phyloP scores from a whole-genome alignment of 1,140 invertebrate species.

The Venturia canescens region DNA sequence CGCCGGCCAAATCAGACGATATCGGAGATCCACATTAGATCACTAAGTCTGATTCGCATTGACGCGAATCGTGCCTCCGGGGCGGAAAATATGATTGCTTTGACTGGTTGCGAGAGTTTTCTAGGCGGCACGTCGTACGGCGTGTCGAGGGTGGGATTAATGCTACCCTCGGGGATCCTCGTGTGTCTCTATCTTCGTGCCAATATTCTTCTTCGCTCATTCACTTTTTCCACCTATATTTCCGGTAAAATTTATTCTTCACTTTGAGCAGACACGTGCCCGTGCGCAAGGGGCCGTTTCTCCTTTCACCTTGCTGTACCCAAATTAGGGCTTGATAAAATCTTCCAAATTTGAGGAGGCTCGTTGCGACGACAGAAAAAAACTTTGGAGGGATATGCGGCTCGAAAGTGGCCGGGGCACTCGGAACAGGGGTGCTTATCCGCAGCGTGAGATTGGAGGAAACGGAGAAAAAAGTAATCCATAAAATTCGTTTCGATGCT shows the following conservation, averaged over 20 bases:
- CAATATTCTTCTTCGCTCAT: conserved; percentile 48
- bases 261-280: conserved; percentile 1
- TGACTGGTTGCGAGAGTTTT: conserved; percentile 61
- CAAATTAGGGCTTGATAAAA: not conserved
- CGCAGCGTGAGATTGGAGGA: not conserved
- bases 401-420: no score
- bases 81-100: conserved; percentile 77
- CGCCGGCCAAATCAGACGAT: conserved; percentile 69
- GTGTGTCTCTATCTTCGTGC: conserved; percentile 58
- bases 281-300: not conserved
- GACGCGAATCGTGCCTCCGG: conserved; percentile 76
- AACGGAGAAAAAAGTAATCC: conserved; percentile 37
- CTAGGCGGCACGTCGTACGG: conserved; percentile 53
- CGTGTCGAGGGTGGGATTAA: conserved; percentile 70
- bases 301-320: not conserved
- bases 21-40: conserved; percentile 74
- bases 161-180: conserved; percentile 74
- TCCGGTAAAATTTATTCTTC: conserved; percentile 53
- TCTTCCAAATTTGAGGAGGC: not conserved
- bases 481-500: conserved; percentile 42
- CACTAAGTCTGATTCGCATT: conserved; percentile 76
- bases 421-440: not conserved
- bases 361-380: not conserved
- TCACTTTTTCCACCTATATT: conserved; percentile 50
- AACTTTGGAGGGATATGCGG: no score